Evolutionary conservation across 2,797 vertebrate species (phyloP).

Genomic region (Chloroceryle amazona): DNA sequence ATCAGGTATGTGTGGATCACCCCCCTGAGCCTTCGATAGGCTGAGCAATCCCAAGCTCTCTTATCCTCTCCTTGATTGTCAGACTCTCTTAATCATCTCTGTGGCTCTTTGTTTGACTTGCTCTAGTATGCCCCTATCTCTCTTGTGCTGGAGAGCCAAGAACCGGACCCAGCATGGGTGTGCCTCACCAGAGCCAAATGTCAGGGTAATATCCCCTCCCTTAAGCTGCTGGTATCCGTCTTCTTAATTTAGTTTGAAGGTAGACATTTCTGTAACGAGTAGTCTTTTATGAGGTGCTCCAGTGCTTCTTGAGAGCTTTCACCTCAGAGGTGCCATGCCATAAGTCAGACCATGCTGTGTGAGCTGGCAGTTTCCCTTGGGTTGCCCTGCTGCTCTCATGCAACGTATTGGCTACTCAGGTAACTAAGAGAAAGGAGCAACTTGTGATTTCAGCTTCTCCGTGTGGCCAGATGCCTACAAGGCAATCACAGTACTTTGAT

Average conservation of each 20-base stretch:
- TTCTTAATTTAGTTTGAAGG: background rate
- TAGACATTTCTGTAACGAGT: background rate
- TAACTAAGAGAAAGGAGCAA: background rate
- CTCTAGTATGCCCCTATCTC: accelerated
- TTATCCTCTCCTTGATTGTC: background rate
- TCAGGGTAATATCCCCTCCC: background rate
- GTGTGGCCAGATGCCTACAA: background rate
- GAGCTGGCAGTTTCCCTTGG: background rate
- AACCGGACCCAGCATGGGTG: background rate
- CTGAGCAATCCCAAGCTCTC: background rate
- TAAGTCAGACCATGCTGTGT: background rate
- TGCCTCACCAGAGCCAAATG: background rate
- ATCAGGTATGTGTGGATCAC: background rate
- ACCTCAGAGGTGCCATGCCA: accelerated
- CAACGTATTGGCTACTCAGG: accelerated
- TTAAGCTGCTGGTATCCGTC: background rate
- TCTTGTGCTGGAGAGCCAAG: background rate
- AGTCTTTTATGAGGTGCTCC: background rate
- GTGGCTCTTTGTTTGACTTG: background rate
- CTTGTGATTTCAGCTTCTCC: background rate
- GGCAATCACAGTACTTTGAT: background rate
- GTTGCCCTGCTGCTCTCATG: background rate
- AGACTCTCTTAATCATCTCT: background rate
- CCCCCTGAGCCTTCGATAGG: background rate
- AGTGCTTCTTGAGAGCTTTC: background rate